Conservation (phyloP, 2,888 invertebrate species). For the Melieria crassipennis region DNA sequence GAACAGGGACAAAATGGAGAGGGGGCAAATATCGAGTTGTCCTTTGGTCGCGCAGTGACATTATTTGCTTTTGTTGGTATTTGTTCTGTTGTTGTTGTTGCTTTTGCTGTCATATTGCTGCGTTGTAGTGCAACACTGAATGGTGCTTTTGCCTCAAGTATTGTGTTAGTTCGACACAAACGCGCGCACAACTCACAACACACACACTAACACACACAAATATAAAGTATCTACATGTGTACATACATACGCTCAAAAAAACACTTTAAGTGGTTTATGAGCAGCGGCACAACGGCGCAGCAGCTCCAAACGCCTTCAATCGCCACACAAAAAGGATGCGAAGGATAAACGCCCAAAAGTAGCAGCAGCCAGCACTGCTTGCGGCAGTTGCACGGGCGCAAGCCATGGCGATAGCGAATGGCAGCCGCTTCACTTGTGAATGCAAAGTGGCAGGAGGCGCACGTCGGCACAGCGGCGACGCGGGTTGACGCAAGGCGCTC, state of each 20-base stretch:
- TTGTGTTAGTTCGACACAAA: too few species aligned
- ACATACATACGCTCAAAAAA: not conserved
- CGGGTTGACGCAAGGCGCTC: too few species aligned
- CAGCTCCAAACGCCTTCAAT: too few species aligned
- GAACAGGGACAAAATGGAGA: too few species aligned
- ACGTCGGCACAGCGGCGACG: too few species aligned
- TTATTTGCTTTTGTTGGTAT: too few species aligned
- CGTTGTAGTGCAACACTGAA: not conserved
- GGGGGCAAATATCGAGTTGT: conserved; percentile 1
- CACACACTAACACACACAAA: not conserved
- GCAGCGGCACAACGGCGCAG: not conserved
- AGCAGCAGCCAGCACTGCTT: conserved; percentile 1
- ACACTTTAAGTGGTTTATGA: conserved; percentile 7
- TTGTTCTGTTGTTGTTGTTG: not conserved
- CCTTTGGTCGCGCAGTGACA: not conserved
- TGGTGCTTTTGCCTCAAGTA: too few species aligned
- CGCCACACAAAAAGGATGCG: not conserved
- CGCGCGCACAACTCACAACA: not conserved
- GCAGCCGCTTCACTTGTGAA: too few species aligned
- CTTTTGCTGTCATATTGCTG: not conserved
- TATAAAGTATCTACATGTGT: too few species aligned
- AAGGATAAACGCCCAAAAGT: conserved; percentile 20
- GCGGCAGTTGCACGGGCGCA: not conserved
- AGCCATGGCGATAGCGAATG: too few species aligned
- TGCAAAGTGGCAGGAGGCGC: too few species aligned